A percentile compares a stretch with the other conserved stretches of the same genome.
Conservation (phyloP, 2,888 invertebrate species). For the Drosophila neonasuta region DNA sequence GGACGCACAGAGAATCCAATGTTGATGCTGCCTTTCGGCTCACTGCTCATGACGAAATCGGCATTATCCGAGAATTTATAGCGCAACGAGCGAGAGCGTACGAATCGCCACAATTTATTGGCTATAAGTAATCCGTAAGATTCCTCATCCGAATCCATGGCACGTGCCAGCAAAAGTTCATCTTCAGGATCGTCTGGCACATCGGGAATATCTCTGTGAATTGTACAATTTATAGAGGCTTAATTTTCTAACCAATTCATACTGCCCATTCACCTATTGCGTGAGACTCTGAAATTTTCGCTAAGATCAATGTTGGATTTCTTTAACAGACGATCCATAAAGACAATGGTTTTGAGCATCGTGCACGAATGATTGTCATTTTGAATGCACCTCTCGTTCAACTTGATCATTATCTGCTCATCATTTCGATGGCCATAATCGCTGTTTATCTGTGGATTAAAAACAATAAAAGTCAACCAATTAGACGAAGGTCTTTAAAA, state of each 20-base stretch:
- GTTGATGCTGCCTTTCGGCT: conserved; percentile 85
- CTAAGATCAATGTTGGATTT: conserved; percentile 90
- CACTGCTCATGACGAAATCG: conserved; percentile 89
- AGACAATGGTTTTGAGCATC: conserved; percentile 91
- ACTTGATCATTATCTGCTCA: conserved; percentile 88
- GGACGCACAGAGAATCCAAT: conserved; percentile 87
- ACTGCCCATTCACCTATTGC: conserved; percentile 84
- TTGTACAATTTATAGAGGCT: neutral
- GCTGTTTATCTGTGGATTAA: conserved; percentile 81
- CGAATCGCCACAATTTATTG: conserved; percentile 89
- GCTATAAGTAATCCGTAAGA: conserved; percentile 86
- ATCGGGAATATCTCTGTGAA: conserved; percentile 74
- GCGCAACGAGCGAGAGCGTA: conserved; percentile 89
- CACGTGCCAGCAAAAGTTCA: conserved; percentile 83
- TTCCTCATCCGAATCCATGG: conserved; percentile 84
- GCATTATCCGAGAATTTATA: conserved; percentile 91
- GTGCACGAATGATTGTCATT: conserved; percentile 91
- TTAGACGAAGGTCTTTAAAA: conserved; percentile 2
- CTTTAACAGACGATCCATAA: conserved; percentile 91
- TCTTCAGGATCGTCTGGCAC: conserved; percentile 84
- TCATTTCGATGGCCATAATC: conserved; percentile 83
- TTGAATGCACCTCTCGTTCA: conserved; percentile 90
- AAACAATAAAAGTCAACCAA: neutral
- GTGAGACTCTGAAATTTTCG: conserved; percentile 89
- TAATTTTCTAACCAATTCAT: neutral